A percentile compares a stretch with the other conserved stretches of the same genome.
These are phyloP conservation scores for Caenorhabditis becei DNA, from an alignment of 2,888 invertebrate species.

Conservation along the genomic window DNA sequence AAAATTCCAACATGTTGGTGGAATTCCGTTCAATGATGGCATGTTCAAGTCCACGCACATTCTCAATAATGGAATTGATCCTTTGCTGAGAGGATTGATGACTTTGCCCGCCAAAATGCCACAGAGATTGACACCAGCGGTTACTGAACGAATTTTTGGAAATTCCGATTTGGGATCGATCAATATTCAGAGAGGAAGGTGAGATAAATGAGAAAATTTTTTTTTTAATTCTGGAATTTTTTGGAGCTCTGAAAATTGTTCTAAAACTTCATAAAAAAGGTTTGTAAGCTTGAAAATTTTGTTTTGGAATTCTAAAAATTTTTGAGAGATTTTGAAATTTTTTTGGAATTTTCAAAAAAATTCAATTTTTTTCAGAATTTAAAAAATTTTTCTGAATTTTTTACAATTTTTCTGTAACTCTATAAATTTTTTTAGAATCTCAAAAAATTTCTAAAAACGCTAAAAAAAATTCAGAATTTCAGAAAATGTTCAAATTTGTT, in stretches of 20 bases:
- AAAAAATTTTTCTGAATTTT: too few species aligned
- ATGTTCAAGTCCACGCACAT: slow-evolving; percentile 76
- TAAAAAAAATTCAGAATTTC: too few species aligned
- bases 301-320: background rate
- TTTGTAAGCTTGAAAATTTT: background rate
- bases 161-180: slow-evolving; percentile 91
- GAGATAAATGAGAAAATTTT: background rate
- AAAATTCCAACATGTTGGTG: slow-evolving; percentile 78
- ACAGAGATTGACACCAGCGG: slow-evolving; percentile 89
- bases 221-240: background rate
- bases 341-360: too few species aligned
- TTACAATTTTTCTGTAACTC: too few species aligned
- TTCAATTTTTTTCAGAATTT: too few species aligned
- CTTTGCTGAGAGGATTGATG: slow-evolving; percentile 92
- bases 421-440: too few species aligned
- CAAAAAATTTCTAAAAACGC: too few species aligned
- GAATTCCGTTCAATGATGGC: slow-evolving; percentile 79
- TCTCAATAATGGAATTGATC: slow-evolving; percentile 90
- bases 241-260: too few species aligned
- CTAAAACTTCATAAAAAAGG: background rate
- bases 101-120: slow-evolving; percentile 89
- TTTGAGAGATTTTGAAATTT: too few species aligned
- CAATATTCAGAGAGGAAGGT: slow-evolving; percentile 91
- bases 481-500: too few species aligned
- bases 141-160: slow-evolving; percentile 91